Conservation (phyloP, 1,140 invertebrate genomes). For the Drosophila pallidifrons region DNA sequence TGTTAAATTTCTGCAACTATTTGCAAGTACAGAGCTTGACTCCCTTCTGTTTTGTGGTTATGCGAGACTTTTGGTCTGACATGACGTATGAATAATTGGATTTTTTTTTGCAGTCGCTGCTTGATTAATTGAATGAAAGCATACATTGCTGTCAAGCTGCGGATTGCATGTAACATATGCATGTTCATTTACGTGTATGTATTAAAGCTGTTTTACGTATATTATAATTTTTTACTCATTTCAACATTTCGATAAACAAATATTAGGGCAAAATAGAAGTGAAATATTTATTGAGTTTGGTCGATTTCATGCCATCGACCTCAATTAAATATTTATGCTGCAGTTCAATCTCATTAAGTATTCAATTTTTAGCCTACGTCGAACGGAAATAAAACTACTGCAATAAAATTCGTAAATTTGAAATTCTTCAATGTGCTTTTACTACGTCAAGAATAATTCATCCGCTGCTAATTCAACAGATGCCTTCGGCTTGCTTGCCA, state of each 20-base stretch:
- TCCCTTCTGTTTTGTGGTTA: neutral
- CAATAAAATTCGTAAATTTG: neutral
- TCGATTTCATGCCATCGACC: neutral
- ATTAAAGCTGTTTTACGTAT: neutral
- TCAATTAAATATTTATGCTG: no score
- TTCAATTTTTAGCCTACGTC: no score
- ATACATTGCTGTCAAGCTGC: neutral
- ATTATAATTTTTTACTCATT: neutral
- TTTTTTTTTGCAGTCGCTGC: conserved; percentile 4
- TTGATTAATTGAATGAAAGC: conserved; percentile 17
- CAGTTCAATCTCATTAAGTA: no score
- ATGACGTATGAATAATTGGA: neutral
- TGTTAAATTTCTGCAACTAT: neutral
- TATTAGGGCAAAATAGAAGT: neutral
- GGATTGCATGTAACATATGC: conserved; percentile 1
- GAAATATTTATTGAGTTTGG: neutral
- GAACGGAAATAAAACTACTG: neutral
- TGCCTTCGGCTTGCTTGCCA: conserved; percentile 13
- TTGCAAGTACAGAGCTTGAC: neutral
- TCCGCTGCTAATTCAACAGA: conserved; percentile 5
- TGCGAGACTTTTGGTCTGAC: conserved; percentile 1
- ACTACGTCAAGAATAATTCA: neutral
- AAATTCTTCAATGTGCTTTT: neutral
- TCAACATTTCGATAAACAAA: neutral
- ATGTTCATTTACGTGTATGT: neutral